Evolutionary conservation across 2,113 vertebrate species (phyloP), one percentile per base, ranked within the genome.

Genomic region (Aepyceros melampus): DNA sequence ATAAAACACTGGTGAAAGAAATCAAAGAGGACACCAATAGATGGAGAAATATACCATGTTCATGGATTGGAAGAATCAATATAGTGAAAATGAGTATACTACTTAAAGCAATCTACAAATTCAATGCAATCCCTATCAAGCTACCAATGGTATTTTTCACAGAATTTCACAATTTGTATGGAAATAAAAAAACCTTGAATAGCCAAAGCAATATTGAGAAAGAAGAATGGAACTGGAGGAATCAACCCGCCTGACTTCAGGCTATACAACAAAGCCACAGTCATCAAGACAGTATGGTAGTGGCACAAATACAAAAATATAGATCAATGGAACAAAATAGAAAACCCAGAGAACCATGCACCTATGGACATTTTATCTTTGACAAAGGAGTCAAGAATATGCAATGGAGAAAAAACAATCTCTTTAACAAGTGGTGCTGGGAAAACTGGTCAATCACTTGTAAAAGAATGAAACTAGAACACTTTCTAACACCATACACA

Each of bases 321-420:
- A 71, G 64, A 71, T 71, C 17, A 71, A 6, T 5, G n/a, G 33
- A 71, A 36, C 64, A 71, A 36, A 36, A 36, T 10, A 36, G 64
- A 71, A 36, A 64, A 17, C 17, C n/a, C 64, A 36, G 17, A 36
- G n/a, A 62, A 7, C 17, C n/a, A 67, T 2, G 0, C 7, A 11
- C 4, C 17, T 67, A 67, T 67, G 64, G 17, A 21, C n/a, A 36
- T 7, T 4, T 19, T 67, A 21, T 67, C 64, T 67, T 67, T 10
- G 17, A 67, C 8, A 21, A 67, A 19, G 33, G 33, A 67, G 33
- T 16, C 16, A 67, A 67, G 33, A 36, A 67, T 67, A 67, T 21
- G 2, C 33, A 67, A 21, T 21, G 64, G 16, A n/a, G 2, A 1
- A 36, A 10, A 67, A 9, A 5, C 33, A 19, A 2, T 10, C 16